Evolutionary conservation across 2,888 invertebrate genomes (phyloP).

Genomic region (Cosmopolites sordidus): DNA sequence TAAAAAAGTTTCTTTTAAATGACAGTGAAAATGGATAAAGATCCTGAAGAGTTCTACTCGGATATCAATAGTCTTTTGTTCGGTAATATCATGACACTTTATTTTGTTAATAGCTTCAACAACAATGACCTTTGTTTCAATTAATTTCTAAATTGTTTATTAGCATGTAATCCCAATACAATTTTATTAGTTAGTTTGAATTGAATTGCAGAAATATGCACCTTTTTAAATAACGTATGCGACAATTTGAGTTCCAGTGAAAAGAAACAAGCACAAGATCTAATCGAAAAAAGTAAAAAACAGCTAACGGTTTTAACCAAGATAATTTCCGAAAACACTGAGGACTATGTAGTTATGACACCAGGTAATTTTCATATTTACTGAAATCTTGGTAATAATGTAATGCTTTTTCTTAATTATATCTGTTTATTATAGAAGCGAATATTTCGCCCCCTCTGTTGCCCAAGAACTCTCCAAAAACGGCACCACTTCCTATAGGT

Average conservation of each 20-base stretch:
- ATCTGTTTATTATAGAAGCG: too few species aligned
- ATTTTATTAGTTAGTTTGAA: too few species aligned
- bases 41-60: constrained; percentile 22
- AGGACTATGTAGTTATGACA: neutral
- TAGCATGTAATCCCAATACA: neutral
- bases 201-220: constrained; percentile 11
- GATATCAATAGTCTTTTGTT: constrained; percentile 22
- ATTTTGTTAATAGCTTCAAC: constrained; percentile 2
- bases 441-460: too few species aligned
- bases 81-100: constrained; percentile 24
- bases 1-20: neutral
- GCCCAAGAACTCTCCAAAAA: too few species aligned
- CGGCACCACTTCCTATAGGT: too few species aligned
- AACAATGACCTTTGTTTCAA: neutral
- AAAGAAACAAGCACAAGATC: constrained; percentile 7
- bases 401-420: too few species aligned
- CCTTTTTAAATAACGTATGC: constrained; percentile 3
- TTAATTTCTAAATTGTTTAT: too few species aligned
- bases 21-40: constrained; percentile 19
- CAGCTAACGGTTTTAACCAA: constrained; percentile 12
- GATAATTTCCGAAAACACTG: neutral
- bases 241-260: constrained; percentile 1
- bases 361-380: neutral
- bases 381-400: too few species aligned
- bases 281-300: constrained; percentile 17